Percentiles rank a stretch among this genome's conserved stretches.
Evolutionary conservation across 2,113 vertebrate genomes (phyloP).

Genomic region (Galemys pyrenaicus): DNA sequence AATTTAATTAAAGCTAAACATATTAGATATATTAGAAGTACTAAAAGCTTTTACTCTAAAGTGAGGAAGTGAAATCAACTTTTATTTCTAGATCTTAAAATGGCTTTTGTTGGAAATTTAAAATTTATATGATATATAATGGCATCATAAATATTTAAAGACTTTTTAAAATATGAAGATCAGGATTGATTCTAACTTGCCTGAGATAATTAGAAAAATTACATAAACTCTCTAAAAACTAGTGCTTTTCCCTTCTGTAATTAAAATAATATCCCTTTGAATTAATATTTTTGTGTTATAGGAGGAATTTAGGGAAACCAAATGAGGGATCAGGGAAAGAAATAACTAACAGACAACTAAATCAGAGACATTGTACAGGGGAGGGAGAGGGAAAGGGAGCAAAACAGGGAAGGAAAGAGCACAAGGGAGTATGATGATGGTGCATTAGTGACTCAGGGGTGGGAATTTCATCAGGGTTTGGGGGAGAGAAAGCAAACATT

Average conservation of each 20-base stretch:
- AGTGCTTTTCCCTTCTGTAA: neutral
- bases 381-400: no score
- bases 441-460: no score
- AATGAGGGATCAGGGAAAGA: no score
- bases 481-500: no score
- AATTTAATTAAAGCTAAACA: neutral
- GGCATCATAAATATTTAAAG: neutral
- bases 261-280: neutral
- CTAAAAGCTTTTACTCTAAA: neutral
- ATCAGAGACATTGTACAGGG: no score
- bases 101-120: neutral
- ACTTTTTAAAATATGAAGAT: neutral
- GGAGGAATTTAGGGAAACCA: no score
- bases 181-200: neutral
- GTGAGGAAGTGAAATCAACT: neutral
- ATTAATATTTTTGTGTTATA: no score
- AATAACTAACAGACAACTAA: no score
- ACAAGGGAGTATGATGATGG: no score
- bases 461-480: no score
- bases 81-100: neutral
- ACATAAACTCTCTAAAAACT: neutral
- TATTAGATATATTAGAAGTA: neutral
- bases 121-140: neutral
- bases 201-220: neutral
- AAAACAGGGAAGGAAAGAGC: no score